Percentiles rank a stretch among this genome's conserved stretches.
Conservation (phyloP, 35 echinoderm and acorn worm species). For the Hemicentrotus pulcherrimus region DNA sequence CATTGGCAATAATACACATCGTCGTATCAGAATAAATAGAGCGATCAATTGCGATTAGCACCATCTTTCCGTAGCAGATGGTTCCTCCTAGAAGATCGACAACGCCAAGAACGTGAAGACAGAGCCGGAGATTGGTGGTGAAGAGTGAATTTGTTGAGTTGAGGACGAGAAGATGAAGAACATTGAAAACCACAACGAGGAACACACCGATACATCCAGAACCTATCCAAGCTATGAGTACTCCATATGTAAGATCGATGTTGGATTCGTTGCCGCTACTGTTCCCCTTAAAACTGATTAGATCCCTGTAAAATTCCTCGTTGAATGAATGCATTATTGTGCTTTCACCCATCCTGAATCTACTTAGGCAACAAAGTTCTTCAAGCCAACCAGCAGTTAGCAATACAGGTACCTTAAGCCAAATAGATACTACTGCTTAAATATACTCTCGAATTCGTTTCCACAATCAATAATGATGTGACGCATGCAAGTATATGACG, state of each 20-base stretch:
- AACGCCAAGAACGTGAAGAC: neutral
- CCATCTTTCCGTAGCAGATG: neutral
- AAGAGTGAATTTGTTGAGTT: neutral
- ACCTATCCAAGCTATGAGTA: neutral
- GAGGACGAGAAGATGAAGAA: neutral
- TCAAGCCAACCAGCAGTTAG: no score
- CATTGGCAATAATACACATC: neutral
- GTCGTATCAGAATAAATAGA: neutral
- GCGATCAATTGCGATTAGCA: neutral
- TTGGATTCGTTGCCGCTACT: neutral
- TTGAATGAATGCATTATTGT: neutral
- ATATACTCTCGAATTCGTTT: no score
- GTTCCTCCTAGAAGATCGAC: neutral
- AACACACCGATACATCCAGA: neutral
- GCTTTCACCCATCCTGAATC: neutral
- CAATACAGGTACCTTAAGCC: no score
- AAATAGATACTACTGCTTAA: no score
- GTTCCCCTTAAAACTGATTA: neutral
- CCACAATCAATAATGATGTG: no score
- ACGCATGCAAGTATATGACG: no score
- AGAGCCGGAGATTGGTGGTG: neutral
- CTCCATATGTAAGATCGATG: neutral
- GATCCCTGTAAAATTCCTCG: neutral
- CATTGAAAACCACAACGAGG: neutral
- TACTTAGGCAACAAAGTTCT: no score